These are phyloP conservation scores for Pogonocherus hispidulus DNA, from an alignment of 2,888 invertebrate species.

Conservation along the genomic window DNA sequence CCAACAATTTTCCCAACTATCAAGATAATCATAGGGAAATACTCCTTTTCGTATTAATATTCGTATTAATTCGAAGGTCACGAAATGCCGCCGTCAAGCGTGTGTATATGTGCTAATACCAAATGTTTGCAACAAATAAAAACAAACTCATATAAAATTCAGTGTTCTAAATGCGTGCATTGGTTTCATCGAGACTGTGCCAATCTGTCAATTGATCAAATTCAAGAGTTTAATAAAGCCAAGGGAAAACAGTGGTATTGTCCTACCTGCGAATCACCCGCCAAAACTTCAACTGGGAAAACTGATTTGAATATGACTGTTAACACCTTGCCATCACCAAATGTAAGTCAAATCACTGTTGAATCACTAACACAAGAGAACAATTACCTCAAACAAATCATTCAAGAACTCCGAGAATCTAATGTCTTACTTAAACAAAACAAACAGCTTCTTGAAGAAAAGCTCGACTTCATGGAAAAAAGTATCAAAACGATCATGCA, in stretches of 20 bases:
- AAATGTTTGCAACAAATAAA: background rate
- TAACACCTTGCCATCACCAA: background rate
- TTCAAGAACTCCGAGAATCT: background rate
- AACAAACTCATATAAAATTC: background rate
- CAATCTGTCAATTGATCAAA: background rate
- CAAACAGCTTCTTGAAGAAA: background rate
- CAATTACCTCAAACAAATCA: background rate
- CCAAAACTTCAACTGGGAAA: background rate
- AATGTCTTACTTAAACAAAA: background rate
- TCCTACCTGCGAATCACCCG: background rate
- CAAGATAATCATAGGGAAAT: too few species aligned
- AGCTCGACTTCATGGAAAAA: too few species aligned
- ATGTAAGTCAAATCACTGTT: constrained; percentile 22
- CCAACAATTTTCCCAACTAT: too few species aligned
- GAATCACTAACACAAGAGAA: background rate
- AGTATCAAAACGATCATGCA: too few species aligned
- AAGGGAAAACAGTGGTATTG: too few species aligned
- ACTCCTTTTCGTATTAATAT: too few species aligned
- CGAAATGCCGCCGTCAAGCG: too few species aligned
- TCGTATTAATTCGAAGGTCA: too few species aligned
- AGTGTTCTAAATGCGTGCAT: background rate
- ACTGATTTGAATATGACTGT: background rate
- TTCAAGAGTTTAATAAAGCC: background rate
- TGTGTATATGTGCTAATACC: too few species aligned
- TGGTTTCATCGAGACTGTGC: background rate